A percentile compares a stretch with the other conserved stretches of the same genome.
These are phyloP conservation scores for Acronicta leporina DNA, from an alignment of 2,888 invertebrate species.

Conservation along the genomic window DNA sequence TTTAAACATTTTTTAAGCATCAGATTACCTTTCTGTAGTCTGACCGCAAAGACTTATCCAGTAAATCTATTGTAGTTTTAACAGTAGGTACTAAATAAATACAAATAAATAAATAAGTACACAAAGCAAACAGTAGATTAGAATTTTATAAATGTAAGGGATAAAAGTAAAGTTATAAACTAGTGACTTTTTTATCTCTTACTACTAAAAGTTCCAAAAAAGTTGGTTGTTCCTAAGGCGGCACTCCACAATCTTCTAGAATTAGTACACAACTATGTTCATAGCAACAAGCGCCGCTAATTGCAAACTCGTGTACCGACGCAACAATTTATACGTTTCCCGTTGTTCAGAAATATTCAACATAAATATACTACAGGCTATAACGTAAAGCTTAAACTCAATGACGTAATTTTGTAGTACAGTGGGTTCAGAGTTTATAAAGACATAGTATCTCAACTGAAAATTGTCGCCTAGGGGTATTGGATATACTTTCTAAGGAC, in stretches of 20 bases:
- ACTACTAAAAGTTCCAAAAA: neutral
- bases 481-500: too few relatives aligned
- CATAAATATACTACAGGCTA: neutral
- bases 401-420: neutral
- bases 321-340: conserved; percentile 15
- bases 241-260: conserved; percentile 4
- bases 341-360: conserved; percentile 6
- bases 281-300: conserved; percentile 31
- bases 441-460: too few relatives aligned
- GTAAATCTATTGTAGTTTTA: conserved; percentile 8
- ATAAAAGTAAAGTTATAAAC: too few relatives aligned
- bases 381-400: neutral
- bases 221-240: conserved; percentile 2
- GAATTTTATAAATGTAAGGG: too few relatives aligned
- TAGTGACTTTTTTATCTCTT: too few relatives aligned
- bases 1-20: too few relatives aligned
- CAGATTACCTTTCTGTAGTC: neutral
- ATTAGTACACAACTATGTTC: conserved; percentile 21
- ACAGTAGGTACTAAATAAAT: too few relatives aligned
- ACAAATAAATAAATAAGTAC: too few relatives aligned
- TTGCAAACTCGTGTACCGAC: conserved; percentile 34
- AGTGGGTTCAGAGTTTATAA: too few relatives aligned
- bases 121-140: too few relatives aligned
- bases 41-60: conserved; percentile 11
- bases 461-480: too few relatives aligned